Conservation (phyloP, 2,113 vertebrate species). For the Pseudopipra pipra region DNA sequence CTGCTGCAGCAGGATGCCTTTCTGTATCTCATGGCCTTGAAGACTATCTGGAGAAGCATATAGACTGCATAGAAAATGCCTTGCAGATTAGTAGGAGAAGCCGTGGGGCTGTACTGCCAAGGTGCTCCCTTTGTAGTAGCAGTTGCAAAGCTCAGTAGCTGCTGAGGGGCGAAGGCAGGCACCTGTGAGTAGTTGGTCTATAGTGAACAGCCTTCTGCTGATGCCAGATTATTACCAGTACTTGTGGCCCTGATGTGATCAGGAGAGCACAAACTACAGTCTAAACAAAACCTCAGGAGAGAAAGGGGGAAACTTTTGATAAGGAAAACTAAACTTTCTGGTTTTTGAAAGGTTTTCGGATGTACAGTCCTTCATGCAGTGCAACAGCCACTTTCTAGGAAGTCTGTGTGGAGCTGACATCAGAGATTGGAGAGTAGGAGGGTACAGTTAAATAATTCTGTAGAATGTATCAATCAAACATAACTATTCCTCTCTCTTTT, state of each 20-base stretch:
- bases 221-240: neutral
- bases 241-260: neutral
- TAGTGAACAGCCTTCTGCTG: neutral
- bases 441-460: neutral
- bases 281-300: neutral
- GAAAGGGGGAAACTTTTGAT: neutral
- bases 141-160: neutral
- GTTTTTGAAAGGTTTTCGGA: neutral
- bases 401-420: neutral
- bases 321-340: neutral
- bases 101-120: neutral
- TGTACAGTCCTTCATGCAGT: accelerated
- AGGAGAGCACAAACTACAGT: neutral
- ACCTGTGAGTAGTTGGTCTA: neutral
- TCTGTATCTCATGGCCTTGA: neutral
- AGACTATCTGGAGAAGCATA: neutral
- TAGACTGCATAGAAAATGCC: neutral
- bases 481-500: neutral
- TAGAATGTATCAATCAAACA: neutral
- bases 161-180: neutral
- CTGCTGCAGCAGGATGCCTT: neutral
- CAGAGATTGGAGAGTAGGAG: neutral
- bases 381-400: neutral
- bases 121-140: neutral
- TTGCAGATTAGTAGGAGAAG: neutral